These are phyloP conservation scores for Rhombomys opimus DNA, from an alignment of 2,113 vertebrate species.

Conservation along the genomic window DNA sequence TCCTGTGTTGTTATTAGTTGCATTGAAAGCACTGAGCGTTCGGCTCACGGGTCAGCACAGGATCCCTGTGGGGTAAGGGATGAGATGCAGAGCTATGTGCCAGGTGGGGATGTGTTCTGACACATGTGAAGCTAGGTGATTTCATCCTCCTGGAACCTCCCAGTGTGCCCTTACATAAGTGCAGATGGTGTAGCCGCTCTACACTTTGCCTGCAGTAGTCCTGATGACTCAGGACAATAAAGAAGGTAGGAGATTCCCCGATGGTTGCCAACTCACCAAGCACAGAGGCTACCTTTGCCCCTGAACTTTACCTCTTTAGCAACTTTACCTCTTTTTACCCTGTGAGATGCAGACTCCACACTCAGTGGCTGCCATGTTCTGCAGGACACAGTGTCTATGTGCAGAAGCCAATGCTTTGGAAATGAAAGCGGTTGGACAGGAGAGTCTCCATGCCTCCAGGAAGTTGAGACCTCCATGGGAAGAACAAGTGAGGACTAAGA, in stretches of 20 bases:
- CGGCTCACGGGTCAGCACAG: background rate
- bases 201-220: background rate
- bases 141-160: background rate
- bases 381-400: background rate
- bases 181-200: background rate
- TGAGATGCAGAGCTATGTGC: background rate
- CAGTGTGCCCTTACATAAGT: background rate
- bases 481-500: slow-evolving; percentile 61
- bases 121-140: too few species aligned
- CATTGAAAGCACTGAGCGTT: background rate
- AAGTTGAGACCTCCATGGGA: background rate
- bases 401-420: background rate
- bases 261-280: background rate
- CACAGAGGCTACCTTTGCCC: background rate
- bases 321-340: background rate
- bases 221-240: background rate
- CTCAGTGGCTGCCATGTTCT: background rate
- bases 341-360: background rate
- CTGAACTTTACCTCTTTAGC: background rate
- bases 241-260: too few species aligned
- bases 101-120: background rate
- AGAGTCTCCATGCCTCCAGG: background rate
- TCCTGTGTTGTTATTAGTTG: slow-evolving; percentile 1
- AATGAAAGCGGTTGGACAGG: slow-evolving; percentile 14
- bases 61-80: background rate